Percentiles rank a stretch among this genome's conserved stretches.
phyloP scores from a whole-genome alignment of 1,140 invertebrate genomes.

The Tetramorium alpestre region DNA sequence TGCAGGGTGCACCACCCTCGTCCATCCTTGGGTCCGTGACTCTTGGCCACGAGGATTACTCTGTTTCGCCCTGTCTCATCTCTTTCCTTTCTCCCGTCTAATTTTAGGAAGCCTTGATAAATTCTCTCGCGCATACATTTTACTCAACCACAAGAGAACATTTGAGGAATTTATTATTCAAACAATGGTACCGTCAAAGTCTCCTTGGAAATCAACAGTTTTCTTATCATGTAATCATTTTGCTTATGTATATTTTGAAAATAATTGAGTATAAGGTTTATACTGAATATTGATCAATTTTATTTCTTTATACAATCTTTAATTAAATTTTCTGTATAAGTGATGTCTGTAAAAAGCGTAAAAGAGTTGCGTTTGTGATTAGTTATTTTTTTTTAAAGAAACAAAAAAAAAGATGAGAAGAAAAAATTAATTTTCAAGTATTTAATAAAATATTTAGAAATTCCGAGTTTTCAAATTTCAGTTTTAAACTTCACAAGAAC shows the following conservation, averaged over 20 bases:
- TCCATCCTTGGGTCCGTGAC: neutral
- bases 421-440: neutral
- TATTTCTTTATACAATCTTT: neutral
- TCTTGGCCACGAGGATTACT: conserved; percentile 5
- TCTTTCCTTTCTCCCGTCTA: neutral
- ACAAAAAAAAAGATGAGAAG: neutral
- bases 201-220: neutral
- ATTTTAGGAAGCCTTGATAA: neutral
- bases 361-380: too few species aligned
- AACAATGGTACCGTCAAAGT: neutral
- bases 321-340: neutral
- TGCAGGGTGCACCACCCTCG: neutral
- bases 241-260: neutral
- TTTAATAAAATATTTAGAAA: neutral
- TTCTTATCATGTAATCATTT: neutral
- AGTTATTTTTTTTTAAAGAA: too few species aligned
- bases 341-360: neutral
- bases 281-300: neutral
- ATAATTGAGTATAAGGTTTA: neutral
- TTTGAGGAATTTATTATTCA: neutral
- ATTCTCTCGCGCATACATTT: neutral
- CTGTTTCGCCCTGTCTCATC: neutral
- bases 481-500: neutral
- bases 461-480: neutral
- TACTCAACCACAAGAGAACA: neutral